Evolutionary conservation across 2,797 vertebrate genomes (phyloP).

Genomic region (Taenioides sp.): DNA sequence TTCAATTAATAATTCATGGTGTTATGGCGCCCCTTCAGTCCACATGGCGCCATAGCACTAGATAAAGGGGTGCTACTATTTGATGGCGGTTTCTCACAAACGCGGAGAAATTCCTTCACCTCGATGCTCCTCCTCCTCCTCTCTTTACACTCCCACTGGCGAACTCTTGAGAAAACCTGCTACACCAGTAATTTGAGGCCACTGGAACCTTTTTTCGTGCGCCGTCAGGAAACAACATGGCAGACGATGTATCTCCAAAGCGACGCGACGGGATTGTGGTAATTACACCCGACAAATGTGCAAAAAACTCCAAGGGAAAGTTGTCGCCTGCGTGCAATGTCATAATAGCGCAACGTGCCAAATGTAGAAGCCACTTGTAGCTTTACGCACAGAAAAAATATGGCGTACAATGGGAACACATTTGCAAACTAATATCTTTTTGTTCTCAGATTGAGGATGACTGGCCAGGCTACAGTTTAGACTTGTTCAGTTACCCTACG

Average conservation of each 20-base stretch:
- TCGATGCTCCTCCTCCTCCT: slow-evolving; percentile 57
- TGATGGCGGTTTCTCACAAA: background rate
- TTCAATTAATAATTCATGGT: background rate
- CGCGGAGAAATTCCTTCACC: slow-evolving; percentile 24
- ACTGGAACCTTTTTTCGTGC: slow-evolving; percentile 1
- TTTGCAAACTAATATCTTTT: slow-evolving; percentile 7
- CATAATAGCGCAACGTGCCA: background rate
- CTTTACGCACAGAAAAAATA: background rate
- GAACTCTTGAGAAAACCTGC: slow-evolving; percentile 1
- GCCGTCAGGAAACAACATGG: slow-evolving; percentile 58
- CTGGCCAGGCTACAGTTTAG: slow-evolving; percentile 88
- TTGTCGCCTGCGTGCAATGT: slow-evolving; percentile 13
- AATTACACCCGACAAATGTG: slow-evolving; percentile 44
- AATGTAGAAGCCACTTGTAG: background rate
- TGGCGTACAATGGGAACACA: background rate
- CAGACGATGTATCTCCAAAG: slow-evolving; percentile 36
- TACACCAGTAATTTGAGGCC: slow-evolving; percentile 8
- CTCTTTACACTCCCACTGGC: slow-evolving; percentile 11
- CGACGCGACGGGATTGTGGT: slow-evolving; percentile 68
- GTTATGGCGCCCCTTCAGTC: slow-evolving; percentile 49
- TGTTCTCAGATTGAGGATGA: slow-evolving; percentile 80
- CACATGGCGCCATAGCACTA: background rate
- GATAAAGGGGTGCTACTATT: background rate
- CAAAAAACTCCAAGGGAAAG: background rate
- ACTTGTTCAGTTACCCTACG: slow-evolving; percentile 86